Evolutionary conservation across 1,140 invertebrate species (phyloP).

Genomic region (Polyergus mexicanus): DNA sequence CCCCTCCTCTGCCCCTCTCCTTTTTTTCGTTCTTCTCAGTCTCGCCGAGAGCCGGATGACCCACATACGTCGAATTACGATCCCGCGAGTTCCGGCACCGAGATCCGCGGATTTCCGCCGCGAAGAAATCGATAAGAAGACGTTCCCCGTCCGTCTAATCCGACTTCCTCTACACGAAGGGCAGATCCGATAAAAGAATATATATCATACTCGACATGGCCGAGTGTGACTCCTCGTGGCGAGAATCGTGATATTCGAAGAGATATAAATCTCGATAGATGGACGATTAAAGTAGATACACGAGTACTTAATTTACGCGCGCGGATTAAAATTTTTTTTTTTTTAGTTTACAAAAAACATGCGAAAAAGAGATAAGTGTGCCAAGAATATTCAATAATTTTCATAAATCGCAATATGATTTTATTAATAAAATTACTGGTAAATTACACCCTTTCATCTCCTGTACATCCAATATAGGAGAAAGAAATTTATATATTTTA

Average conservation of each 20-base stretch:
- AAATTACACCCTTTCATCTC: background rate
- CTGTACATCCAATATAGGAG: background rate
- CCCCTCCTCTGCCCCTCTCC: background rate
- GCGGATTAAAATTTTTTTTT: too few species aligned
- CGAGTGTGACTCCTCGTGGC: background rate
- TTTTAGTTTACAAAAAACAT: background rate
- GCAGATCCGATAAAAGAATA: conserved; percentile 29
- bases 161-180: conserved; percentile 35
- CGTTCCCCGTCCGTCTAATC: conserved; percentile 54
- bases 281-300: background rate
- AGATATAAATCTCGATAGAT: conserved; percentile 28
- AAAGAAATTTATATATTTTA: background rate
- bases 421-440: background rate
- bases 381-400: background rate
- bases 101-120: conserved; percentile 45
- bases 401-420: background rate
- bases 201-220: background rate
- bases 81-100: conserved; percentile 51
- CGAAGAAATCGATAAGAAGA: conserved; percentile 50
- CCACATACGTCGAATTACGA: conserved; percentile 59
- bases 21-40: background rate
- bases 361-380: background rate
- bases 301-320: background rate
- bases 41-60: conserved; percentile 56
- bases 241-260: conserved; percentile 15